These are phyloP conservation scores for Plebejus anna DNA, from an alignment of 2,888 invertebrate species.

Conservation along the genomic window DNA sequence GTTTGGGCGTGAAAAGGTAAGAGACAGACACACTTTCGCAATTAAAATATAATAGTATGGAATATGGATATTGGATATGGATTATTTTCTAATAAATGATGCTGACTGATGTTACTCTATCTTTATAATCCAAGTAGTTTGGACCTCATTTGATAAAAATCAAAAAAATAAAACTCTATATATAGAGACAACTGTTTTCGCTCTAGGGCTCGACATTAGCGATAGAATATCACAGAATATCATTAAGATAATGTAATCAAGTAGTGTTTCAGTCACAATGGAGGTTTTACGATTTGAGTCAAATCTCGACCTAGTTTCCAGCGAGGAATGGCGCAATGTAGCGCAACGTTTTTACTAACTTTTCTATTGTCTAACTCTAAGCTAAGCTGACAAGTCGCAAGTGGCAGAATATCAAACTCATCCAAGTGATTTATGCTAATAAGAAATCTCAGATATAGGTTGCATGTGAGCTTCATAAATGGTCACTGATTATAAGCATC, in stretches of 20 bases:
- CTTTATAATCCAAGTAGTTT: background rate
- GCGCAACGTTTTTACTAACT: constrained; percentile 38
- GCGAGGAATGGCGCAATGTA: constrained; percentile 36
- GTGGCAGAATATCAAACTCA: constrained; percentile 17
- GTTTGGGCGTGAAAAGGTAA: too few relatives aligned
- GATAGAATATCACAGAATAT: constrained; percentile 4
- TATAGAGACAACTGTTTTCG: background rate
- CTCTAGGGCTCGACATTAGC: background rate
- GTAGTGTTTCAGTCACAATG: constrained; percentile 14
- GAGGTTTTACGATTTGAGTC: constrained; percentile 31
- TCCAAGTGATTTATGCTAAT: constrained; percentile 8
- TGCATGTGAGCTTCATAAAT: background rate
- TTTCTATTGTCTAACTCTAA: constrained; percentile 33
- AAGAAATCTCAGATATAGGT: background rate
- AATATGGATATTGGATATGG: too few relatives aligned
- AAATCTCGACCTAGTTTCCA: constrained; percentile 38
- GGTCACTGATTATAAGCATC: too few relatives aligned
- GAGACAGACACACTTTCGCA: too few relatives aligned
- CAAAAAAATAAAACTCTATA: too few relatives aligned
- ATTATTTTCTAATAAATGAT: too few relatives aligned
- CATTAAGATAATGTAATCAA: constrained; percentile 18
- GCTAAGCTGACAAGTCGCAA: constrained; percentile 29
- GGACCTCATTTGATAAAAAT: too few relatives aligned
- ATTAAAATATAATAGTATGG: too few relatives aligned
- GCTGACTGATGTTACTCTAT: too few relatives aligned